phyloP scores from a whole-genome alignment of 2,113 vertebrate genomes.

The Chloropsis hardwickii region DNA sequence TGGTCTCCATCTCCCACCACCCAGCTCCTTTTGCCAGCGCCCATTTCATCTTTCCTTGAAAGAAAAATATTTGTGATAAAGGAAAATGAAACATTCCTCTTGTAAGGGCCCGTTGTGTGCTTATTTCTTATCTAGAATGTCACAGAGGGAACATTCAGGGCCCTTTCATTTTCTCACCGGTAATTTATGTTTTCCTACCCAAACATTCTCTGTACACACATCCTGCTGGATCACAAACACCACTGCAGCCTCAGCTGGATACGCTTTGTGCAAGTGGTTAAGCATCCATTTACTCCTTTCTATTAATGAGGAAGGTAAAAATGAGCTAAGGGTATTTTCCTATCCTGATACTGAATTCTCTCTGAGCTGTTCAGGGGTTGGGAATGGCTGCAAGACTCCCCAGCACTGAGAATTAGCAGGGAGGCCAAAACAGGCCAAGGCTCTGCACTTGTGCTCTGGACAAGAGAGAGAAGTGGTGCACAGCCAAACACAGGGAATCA shows the following conservation, averaged over 20 bases:
- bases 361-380: neutral
- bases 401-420: neutral
- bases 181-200: conserved; percentile 7
- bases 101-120: neutral
- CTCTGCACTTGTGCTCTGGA: neutral
- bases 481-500: neutral
- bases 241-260: neutral
- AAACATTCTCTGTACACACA: neutral
- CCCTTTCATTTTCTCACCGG: neutral
- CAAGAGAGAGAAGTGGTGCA: neutral
- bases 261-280: neutral
- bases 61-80: conserved; percentile 32
- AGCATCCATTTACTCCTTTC: neutral
- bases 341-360: neutral
- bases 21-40: neutral
- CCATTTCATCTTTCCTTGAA: neutral
- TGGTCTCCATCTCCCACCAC: neutral
- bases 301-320: neutral
- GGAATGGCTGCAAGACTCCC: neutral
- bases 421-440: neutral
- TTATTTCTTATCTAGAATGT: neutral
- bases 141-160: neutral
- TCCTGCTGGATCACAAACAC: neutral
- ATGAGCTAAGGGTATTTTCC: neutral
- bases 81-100: neutral